Percentiles rank a stretch among this genome's conserved stretches.
These are phyloP conservation scores for Ptilorrhoa leucosticta DNA, from an alignment of 2,113 vertebrate species.

Conservation along the genomic window DNA sequence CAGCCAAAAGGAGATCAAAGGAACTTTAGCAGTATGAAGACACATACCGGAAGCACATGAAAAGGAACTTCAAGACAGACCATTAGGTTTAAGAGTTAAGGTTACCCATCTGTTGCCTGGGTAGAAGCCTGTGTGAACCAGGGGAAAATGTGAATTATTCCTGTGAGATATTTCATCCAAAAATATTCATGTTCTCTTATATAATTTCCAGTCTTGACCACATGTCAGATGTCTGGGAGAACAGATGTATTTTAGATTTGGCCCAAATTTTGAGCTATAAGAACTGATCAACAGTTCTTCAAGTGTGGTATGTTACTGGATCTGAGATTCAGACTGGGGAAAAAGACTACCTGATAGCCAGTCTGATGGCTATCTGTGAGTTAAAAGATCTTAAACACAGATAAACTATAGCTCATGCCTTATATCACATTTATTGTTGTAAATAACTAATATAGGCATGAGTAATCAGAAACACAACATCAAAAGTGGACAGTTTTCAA, in stretches of 20 bases:
- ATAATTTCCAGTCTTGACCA: neutral
- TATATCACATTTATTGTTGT: neutral
- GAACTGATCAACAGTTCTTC: neutral
- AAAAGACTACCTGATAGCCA: neutral
- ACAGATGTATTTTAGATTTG: neutral
- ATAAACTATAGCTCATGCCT: neutral
- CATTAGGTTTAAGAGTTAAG: neutral
- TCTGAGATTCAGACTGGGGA: neutral
- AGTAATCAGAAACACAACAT: neutral
- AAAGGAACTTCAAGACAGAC: neutral
- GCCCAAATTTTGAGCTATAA: neutral
- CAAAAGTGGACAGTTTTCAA: neutral
- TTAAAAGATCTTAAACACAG: neutral
- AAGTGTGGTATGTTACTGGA: neutral
- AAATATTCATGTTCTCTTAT: neutral
- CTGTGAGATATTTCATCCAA: neutral
- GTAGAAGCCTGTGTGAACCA: neutral
- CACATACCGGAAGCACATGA: neutral
- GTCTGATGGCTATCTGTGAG: neutral
- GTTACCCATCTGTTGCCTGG: neutral
- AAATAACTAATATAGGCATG: neutral
- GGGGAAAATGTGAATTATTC: neutral
- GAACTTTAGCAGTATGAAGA: neutral
- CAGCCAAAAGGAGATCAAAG: slow-evolving; percentile 31
- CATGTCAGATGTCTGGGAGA: neutral